phyloP scores from a whole-genome alignment of 2,797 vertebrate species.

The Sebastes taczanowskii region DNA sequence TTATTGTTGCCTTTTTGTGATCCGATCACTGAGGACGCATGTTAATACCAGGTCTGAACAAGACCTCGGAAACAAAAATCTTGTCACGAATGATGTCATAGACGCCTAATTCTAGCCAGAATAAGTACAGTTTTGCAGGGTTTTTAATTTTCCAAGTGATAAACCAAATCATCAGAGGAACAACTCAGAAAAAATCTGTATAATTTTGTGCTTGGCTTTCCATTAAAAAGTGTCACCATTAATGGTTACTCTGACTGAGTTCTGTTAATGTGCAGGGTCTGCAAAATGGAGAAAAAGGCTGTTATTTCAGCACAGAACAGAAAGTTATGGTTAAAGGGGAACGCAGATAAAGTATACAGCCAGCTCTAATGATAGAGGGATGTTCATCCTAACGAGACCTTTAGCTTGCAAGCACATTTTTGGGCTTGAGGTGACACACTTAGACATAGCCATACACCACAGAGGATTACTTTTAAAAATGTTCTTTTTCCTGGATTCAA shows the following conservation, averaged over 20 bases:
- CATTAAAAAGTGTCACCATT: neutral
- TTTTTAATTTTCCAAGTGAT: neutral
- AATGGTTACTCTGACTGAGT: neutral
- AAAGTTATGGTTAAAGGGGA: neutral
- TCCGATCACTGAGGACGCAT: too few species aligned
- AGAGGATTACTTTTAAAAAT: constrained; percentile 8
- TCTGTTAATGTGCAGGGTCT: constrained; percentile 15
- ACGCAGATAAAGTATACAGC: neutral
- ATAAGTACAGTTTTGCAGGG: neutral
- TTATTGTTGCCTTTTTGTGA: too few species aligned
- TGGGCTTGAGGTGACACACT: constrained; percentile 24
- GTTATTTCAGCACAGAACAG: constrained; percentile 12
- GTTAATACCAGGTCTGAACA: too few species aligned
- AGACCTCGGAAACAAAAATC: neutral
- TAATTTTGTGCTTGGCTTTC: neutral
- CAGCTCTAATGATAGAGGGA: constrained; percentile 40
- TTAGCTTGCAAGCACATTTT: constrained; percentile 27
- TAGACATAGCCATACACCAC: neutral
- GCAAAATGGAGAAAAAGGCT: constrained; percentile 25
- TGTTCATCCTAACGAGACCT: constrained; percentile 16
- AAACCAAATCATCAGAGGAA: neutral
- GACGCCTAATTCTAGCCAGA: neutral
- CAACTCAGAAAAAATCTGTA: neutral
- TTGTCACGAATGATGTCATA: neutral
- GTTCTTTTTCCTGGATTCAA: neutral